phyloP scores from a whole-genome alignment of 37 sponge, comb jelly and placozoan species.

The Spongilla lacustris region DNA sequence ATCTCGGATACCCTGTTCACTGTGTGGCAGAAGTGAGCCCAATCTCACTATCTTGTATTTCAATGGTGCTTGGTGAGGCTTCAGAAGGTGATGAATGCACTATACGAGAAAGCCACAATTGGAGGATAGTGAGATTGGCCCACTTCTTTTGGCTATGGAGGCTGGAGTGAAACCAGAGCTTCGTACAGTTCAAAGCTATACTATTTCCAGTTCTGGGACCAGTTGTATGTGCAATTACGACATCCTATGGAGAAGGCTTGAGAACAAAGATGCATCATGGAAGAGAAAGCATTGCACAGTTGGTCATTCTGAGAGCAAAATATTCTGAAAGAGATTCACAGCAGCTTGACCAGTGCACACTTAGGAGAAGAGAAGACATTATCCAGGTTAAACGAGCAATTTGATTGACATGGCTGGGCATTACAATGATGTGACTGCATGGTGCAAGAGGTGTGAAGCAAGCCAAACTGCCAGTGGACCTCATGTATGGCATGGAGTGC shows the following conservation, averaged over 20 bases:
- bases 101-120: constrained; percentile 15
- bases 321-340: constrained; percentile 16
- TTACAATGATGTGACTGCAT: constrained; percentile 19
- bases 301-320: constrained; percentile 16
- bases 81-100: neutral
- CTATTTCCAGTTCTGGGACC: constrained; percentile 43
- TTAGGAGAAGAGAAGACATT: no score
- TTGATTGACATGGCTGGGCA: constrained; percentile 59
- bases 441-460: constrained; percentile 39
- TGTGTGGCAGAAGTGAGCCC: no score
- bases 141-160: constrained; percentile 8
- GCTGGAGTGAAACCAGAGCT: neutral
- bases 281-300: constrained; percentile 11
- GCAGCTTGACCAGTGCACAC: constrained; percentile 6
- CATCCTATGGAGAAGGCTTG: constrained; percentile 11
- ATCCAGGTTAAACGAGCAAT: constrained; percentile 37
- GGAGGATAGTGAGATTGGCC: constrained; percentile 17
- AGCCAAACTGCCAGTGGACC: constrained; percentile 34
- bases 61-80: neutral
- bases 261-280: neutral
- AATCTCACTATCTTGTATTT: constrained; percentile 4
- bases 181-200: neutral
- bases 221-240: constrained; percentile 11
- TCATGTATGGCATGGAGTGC: constrained; percentile 12
- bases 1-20: no score